Evolutionary conservation across 2,888 invertebrate genomes (phyloP), one percentile per base, ranked within the genome.

Genomic region (Ophioninae sp.): DNA sequence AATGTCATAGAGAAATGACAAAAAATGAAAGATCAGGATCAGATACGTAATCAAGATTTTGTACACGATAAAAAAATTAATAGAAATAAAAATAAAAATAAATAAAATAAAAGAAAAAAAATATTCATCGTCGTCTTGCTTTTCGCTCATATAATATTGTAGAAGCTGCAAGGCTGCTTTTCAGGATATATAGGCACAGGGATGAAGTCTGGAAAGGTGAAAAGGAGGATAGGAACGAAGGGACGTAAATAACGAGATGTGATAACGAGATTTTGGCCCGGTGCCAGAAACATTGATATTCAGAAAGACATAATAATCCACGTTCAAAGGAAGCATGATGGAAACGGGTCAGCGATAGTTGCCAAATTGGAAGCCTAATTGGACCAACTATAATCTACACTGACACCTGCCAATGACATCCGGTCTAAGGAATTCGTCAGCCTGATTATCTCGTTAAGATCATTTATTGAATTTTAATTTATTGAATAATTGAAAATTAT

Each of bases 1-100:
- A 92, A 90, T 73, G 68, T 30, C 78, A 75, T 63, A 65, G 61
- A 44, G 61, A n/a, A 65, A n/a, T n/a, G 5, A 10, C 9, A 59
- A 23, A 72, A 23, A 17, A 5, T 20, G 6, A 75, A 68, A 8
- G 30, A 1, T 30, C 30, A 51, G 23, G 5, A 56, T 8, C n/a
- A n/a, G 1, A 0, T 9, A 64, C 37, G 58, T 37, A 5, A 51
- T 10, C 13, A 51, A 6, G 17, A 51, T 51, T 64, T 64, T 37
- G 64, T 64, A 17, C 13, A 23, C 3, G 17, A 3, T 0, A 44
- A 44, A 44, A 44, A 44, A 44, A 44, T 44, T 44, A n/a, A n/a
- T n/a, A n/a, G n/a, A n/a, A n/a, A n/a, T n/a, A n/a, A n/a, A n/a
- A n/a, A n/a, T n/a, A n/a, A n/a, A n/a, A n/a, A n/a, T n/a, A n/a